Conservation (phyloP, 2,888 invertebrate genomes). For the Choreutis nemorana region DNA sequence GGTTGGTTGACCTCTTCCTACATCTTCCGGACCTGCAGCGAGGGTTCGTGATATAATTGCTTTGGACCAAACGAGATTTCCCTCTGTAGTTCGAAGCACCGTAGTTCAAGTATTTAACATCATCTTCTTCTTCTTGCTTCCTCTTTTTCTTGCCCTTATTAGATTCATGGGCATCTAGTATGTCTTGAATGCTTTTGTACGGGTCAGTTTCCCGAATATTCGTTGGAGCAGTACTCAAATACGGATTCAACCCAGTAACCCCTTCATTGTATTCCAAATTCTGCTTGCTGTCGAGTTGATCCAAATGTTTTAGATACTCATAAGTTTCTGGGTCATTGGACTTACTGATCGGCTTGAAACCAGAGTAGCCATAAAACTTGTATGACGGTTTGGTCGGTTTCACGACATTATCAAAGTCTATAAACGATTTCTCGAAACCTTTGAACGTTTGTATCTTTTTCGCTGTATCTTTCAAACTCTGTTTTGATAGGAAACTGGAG, state of each 20-base stretch:
- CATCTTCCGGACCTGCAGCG: constrained; percentile 34
- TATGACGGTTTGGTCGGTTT: constrained; percentile 21
- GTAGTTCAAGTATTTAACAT: constrained; percentile 21
- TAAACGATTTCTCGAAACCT: too few species aligned
- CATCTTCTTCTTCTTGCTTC: constrained; percentile 19
- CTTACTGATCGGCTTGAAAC: constrained; percentile 39
- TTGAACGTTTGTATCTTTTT: constrained; percentile 6
- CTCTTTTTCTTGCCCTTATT: constrained; percentile 20
- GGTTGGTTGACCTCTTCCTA: constrained; percentile 24
- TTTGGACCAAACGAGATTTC: constrained; percentile 14
- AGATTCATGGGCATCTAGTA: constrained; percentile 43
- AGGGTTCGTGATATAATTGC: constrained; percentile 17
- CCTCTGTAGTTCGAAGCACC: constrained; percentile 19
- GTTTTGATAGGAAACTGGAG: constrained; percentile 21
- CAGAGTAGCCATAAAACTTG: constrained; percentile 34
- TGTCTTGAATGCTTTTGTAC: constrained; percentile 44
- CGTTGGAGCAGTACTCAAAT: constrained; percentile 12
- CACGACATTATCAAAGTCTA: too few species aligned
- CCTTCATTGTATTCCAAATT: constrained; percentile 18
- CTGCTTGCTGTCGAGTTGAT: constrained; percentile 25
- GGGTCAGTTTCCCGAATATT: constrained; percentile 29
- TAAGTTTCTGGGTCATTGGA: constrained; percentile 42
- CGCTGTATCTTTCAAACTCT: constrained; percentile 9
- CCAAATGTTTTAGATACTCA: constrained; percentile 40
- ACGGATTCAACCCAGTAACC: constrained; percentile 24